Percentiles rank a stretch among this genome's conserved stretches.
These are phyloP conservation scores for Pomatostomus ruficeps DNA, from an alignment of 2,113 vertebrate genomes.

Conservation along the genomic window DNA sequence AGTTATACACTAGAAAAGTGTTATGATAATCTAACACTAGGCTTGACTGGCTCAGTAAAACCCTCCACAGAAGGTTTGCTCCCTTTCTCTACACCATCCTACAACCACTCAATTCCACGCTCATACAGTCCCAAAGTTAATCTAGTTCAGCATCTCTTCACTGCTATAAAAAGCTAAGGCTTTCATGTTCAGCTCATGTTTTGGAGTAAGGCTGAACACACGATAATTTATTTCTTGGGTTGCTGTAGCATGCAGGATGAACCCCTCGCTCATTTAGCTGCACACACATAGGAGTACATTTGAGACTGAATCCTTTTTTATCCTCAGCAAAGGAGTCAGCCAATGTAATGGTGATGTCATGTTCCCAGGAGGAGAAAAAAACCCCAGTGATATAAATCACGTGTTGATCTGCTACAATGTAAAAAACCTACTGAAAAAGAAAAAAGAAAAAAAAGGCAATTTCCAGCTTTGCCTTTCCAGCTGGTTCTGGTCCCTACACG, in stretches of 20 bases:
- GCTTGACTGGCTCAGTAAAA: background rate
- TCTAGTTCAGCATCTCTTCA: background rate
- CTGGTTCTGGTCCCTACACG: background rate
- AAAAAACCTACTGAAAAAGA: background rate
- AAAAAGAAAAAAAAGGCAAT: rapidly evolving
- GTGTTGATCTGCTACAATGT: background rate
- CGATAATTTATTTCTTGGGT: background rate
- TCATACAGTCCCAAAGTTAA: background rate
- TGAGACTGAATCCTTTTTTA: background rate
- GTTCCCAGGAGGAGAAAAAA: background rate
- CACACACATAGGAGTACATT: background rate
- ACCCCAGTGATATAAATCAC: background rate
- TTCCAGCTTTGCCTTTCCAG: background rate
- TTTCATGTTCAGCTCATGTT: background rate
- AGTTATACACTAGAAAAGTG: background rate
- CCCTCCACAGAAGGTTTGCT: background rate
- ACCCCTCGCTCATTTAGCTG: background rate
- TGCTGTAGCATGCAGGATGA: background rate
- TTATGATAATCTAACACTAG: background rate
- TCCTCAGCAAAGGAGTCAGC: background rate
- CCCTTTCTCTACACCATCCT: background rate
- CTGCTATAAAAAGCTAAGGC: background rate
- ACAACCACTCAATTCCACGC: background rate
- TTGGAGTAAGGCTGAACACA: background rate
- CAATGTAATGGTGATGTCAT: background rate